A percentile compares a stretch with the other conserved stretches of the same genome.
phyloP scores from a whole-genome alignment of 2,888 invertebrate species.

The Lepidonotus clava region DNA sequence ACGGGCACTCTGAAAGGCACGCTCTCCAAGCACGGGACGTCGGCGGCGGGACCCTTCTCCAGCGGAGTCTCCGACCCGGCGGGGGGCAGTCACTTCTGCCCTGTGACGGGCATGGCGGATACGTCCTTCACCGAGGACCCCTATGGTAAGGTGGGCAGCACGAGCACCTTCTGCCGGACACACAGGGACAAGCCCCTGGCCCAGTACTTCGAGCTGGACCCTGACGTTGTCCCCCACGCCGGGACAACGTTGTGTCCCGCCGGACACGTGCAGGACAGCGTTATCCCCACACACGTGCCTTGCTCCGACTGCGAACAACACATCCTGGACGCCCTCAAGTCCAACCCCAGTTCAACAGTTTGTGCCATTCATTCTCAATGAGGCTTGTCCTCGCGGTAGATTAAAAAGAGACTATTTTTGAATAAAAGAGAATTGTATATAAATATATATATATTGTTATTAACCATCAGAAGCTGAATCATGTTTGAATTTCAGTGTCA shows the following conservation, averaged over 20 bases:
- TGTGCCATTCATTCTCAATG: conserved; percentile 46
- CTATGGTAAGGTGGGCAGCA: conserved; percentile 37
- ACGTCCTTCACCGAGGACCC: conserved; percentile 46
- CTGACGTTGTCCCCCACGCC: conserved; percentile 17
- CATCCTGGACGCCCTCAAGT: not conserved
- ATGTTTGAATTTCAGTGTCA: no score
- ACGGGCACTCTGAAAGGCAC: conserved; percentile 31
- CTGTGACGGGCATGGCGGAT: conserved; percentile 37
- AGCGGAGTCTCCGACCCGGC: conserved; percentile 30
- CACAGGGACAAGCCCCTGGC: conserved; percentile 39
- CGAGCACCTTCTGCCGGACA: conserved; percentile 38
- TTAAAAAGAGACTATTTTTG: not conserved
- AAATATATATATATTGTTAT: not conserved
- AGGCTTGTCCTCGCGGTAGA: no score
- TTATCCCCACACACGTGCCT: conserved; percentile 49
- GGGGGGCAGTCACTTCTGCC: conserved; percentile 49
- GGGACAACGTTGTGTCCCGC: conserved; percentile 29
- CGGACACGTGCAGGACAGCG: conserved; percentile 24
- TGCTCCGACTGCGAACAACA: conserved; percentile 40
- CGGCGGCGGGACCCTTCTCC: not conserved
- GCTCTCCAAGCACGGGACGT: not conserved
- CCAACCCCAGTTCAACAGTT: not conserved
- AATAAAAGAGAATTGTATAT: not conserved
- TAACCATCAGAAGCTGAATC: not conserved
- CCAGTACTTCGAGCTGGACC: conserved; percentile 46